These are phyloP conservation scores for Drosophila robusta DNA, from an alignment of 2,888 invertebrate genomes.

Conservation along the genomic window DNA sequence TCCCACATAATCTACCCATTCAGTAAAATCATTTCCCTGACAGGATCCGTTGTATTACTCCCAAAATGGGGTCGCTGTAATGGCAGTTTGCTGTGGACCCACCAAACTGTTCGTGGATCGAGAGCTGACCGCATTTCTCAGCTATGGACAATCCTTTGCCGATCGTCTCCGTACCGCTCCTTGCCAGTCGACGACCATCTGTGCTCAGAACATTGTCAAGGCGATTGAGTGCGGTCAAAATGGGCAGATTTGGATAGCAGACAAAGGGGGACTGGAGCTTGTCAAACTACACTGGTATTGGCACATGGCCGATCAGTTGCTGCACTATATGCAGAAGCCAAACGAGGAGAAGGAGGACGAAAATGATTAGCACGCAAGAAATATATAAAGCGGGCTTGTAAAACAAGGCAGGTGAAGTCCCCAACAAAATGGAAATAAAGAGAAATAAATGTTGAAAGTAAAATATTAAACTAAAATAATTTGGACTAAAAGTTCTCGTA, in stretches of 20 bases:
- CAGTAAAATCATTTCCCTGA: not conserved
- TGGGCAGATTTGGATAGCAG: constrained; percentile 81
- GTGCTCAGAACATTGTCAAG: constrained; percentile 78
- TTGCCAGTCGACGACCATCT: constrained; percentile 67
- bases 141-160: constrained; percentile 66
- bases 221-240: constrained; percentile 79
- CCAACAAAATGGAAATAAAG: too few relatives aligned
- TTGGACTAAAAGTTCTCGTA: too few relatives aligned
- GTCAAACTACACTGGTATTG: constrained; percentile 77
- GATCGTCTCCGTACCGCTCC: constrained; percentile 66
- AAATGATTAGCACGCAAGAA: not conserved
- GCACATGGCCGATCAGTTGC: constrained; percentile 74
- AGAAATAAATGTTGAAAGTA: too few relatives aligned
- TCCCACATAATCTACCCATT: accelerated
- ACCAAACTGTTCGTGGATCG: constrained; percentile 71
- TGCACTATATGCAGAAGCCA: constrained; percentile 63
- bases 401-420: too few relatives aligned
- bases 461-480: too few relatives aligned
- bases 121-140: constrained; percentile 63
- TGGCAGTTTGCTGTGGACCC: constrained; percentile 81
- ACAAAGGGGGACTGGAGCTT: constrained; percentile 75
- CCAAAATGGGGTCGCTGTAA: constrained; percentile 78
- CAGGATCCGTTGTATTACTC: constrained; percentile 76
- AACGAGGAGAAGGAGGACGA: constrained; percentile 35
- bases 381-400: too few relatives aligned